Evolutionary conservation across 2,797 vertebrate genomes (phyloP).

Genomic region (Sarcoramphus papa): DNA sequence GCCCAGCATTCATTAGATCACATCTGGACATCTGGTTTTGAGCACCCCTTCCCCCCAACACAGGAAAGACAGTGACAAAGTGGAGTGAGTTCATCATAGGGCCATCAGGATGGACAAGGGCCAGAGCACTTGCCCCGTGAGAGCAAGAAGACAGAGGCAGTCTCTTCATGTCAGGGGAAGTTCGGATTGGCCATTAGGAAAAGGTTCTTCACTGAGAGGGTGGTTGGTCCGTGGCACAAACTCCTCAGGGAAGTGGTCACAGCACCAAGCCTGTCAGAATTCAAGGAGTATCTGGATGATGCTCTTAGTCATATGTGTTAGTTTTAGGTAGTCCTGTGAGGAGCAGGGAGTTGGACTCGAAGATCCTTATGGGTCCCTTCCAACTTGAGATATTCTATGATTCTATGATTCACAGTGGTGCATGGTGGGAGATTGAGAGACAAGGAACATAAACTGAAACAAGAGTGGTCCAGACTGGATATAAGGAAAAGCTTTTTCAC

Average conservation of each 20-base stretch:
- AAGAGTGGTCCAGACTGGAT: not conserved
- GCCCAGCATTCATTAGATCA: not conserved
- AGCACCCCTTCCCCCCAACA: rapidly evolving
- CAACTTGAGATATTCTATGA: not conserved
- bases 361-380: not conserved
- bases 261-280: not conserved
- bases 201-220: not conserved
- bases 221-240: not conserved
- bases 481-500: not conserved
- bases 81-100: not conserved
- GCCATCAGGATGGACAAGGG: not conserved
- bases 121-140: not conserved
- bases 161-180: not conserved
- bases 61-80: not conserved
- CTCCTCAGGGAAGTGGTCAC: not conserved
- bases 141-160: not conserved
- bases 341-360: not conserved
- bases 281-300: not conserved
- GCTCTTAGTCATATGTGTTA: not conserved
- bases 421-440: not conserved
- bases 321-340: not conserved
- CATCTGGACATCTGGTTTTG: not conserved
- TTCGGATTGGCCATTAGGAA: not conserved
- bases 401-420: not conserved
- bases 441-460: not conserved